A percentile compares a stretch with the other conserved stretches of the same genome.
Conservation (phyloP, 2,888 invertebrate genomes). For the Pandemis heparana region DNA sequence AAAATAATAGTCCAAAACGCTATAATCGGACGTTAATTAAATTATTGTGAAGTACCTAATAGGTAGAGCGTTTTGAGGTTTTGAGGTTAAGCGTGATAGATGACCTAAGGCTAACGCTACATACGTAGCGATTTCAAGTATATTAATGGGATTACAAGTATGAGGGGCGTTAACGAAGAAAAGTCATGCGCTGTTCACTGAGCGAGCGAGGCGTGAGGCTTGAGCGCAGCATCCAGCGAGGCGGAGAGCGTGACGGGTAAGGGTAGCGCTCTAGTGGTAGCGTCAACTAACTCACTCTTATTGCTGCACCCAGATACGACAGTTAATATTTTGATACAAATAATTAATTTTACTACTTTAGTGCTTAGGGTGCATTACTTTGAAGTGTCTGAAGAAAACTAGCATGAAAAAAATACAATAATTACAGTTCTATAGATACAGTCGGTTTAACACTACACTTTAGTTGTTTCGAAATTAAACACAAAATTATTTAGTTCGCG, state of each 20-base stretch:
- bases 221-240: slow-evolving; percentile 59
- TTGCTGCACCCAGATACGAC: background rate
- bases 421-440: too few relatives aligned
- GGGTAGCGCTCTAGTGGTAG: slow-evolving; percentile 10
- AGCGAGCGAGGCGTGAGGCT: slow-evolving; percentile 45
- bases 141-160: slow-evolving; percentile 31
- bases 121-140: background rate
- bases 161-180: slow-evolving; percentile 23
- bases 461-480: too few relatives aligned
- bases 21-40: background rate
- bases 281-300: background rate
- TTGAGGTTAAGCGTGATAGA: background rate
- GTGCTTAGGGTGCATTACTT: too few relatives aligned
- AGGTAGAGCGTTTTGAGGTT: background rate
- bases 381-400: too few relatives aligned
- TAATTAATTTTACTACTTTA: too few relatives aligned
- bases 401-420: too few relatives aligned
- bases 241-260: slow-evolving; percentile 66
- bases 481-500: too few relatives aligned
- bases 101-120: background rate
- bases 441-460: too few relatives aligned
- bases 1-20: too few relatives aligned
- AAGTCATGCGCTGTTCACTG: slow-evolving; percentile 25
- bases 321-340: too few relatives aligned
- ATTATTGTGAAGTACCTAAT: too few relatives aligned